phyloP scores from a whole-genome alignment of 1,140 invertebrate species.

The Drosophila chauvacae region DNA sequence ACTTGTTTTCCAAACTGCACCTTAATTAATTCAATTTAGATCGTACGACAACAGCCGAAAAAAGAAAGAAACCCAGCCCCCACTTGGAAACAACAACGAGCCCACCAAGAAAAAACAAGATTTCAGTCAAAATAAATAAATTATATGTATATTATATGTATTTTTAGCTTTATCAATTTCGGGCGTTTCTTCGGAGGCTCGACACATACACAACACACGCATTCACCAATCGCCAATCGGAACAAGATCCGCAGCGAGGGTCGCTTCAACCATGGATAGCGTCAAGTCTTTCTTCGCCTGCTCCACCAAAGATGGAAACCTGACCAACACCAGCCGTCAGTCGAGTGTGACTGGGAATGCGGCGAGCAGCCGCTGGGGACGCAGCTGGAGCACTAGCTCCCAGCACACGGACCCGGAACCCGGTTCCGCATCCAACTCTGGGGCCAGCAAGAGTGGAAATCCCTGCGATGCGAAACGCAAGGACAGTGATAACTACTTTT shows the following conservation, averaged over 20 bases:
- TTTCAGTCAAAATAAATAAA: slow-evolving; percentile 62
- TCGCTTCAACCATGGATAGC: slow-evolving; percentile 66
- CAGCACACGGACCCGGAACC: slow-evolving; percentile 54
- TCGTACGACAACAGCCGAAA: slow-evolving; percentile 36
- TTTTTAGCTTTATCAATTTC: slow-evolving; percentile 79
- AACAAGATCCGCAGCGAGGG: slow-evolving; percentile 33
- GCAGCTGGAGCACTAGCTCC: slow-evolving; percentile 57
- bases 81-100: slow-evolving; percentile 39
- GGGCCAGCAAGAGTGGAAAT: slow-evolving; percentile 44
- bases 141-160: slow-evolving; percentile 53
- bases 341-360: slow-evolving; percentile 31
- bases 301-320: slow-evolving; percentile 64
- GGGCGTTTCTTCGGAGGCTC: slow-evolving; percentile 66
- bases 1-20: slow-evolving; percentile 36
- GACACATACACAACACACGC: slow-evolving; percentile 37
- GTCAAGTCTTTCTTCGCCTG: slow-evolving; percentile 74
- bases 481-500: slow-evolving; percentile 81
- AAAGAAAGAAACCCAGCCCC: slow-evolving; percentile 6
- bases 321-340: slow-evolving; percentile 62
- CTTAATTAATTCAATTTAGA: slow-evolving; percentile 42
- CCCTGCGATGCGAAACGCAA: slow-evolving; percentile 66
- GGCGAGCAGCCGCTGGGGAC: slow-evolving; percentile 48
- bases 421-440: slow-evolving; percentile 24
- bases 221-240: slow-evolving; percentile 10
- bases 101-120: slow-evolving; percentile 54